These are phyloP conservation scores for Cantharis nigra DNA, from an alignment of 2,888 invertebrate genomes.

Conservation along the genomic window DNA sequence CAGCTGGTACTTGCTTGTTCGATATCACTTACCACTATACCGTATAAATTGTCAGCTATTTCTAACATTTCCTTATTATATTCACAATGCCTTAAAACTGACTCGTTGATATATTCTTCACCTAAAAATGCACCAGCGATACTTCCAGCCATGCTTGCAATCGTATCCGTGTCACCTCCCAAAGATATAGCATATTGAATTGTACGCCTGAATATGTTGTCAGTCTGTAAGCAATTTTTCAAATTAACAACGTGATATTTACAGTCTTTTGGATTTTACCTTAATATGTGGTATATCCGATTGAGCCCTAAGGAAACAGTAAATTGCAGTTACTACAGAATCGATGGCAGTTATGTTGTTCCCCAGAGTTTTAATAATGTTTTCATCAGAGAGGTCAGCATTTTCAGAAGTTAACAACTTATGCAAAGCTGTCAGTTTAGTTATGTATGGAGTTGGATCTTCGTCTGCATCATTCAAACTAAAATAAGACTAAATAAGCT, in stretches of 20 bases:
- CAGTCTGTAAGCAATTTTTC: slow-evolving; percentile 52
- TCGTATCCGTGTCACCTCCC: slow-evolving; percentile 80
- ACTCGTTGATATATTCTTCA: slow-evolving; percentile 57
- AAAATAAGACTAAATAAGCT: neutral
- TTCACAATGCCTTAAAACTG: slow-evolving; percentile 66
- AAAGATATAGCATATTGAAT: slow-evolving; percentile 72
- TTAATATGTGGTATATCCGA: slow-evolving; percentile 57
- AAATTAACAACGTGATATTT: neutral
- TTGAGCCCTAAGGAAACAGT: slow-evolving; percentile 65
- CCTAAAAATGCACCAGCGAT: slow-evolving; percentile 72
- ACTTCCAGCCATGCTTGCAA: slow-evolving; percentile 75
- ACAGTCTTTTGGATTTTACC: slow-evolving; percentile 44
- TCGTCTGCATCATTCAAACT: slow-evolving; percentile 10
- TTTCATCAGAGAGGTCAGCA: slow-evolving; percentile 54
- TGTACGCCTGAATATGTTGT: slow-evolving; percentile 65
- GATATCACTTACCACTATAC: slow-evolving; percentile 9
- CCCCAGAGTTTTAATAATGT: slow-evolving; percentile 62
- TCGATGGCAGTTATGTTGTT: slow-evolving; percentile 66
- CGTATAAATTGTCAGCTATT: slow-evolving; percentile 59
- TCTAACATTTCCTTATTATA: slow-evolving; percentile 57
- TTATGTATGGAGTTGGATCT: slow-evolving; percentile 56
- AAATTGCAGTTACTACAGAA: slow-evolving; percentile 76
- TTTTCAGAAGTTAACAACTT: slow-evolving; percentile 55
- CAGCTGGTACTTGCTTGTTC: neutral
- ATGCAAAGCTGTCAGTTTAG: slow-evolving; percentile 60